A percentile compares a stretch with the other conserved stretches of the same genome.
Conservation (phyloP, 2,113 vertebrate species). For the Mesembrinibis cayennensis region DNA sequence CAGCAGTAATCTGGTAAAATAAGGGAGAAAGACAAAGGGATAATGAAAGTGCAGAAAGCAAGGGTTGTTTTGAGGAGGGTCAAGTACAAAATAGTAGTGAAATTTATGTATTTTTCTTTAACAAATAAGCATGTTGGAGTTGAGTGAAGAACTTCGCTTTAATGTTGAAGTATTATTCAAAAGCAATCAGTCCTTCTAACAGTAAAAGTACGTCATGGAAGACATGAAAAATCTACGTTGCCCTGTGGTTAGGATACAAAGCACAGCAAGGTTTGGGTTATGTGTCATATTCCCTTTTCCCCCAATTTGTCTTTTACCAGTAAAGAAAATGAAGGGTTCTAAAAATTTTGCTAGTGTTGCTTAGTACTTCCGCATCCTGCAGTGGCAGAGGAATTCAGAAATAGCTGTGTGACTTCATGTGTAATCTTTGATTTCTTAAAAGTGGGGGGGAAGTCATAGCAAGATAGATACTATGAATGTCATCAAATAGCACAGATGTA, state of each 20-base stretch:
- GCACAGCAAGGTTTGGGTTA: not conserved
- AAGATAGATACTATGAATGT: not conserved
- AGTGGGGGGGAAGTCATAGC: not conserved
- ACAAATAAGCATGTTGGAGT: not conserved
- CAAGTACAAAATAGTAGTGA: not conserved
- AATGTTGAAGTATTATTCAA: not conserved
- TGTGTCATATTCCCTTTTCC: not conserved
- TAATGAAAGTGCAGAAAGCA: not conserved
- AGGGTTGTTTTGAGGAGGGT: not conserved
- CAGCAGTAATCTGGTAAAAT: not conserved
- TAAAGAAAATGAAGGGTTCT: not conserved
- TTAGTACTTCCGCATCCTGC: not conserved
- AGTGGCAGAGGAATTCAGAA: not conserved
- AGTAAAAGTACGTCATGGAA: not conserved
- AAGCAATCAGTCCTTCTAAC: not conserved
- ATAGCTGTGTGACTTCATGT: not conserved
- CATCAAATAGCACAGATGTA: not conserved
- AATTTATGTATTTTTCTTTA: not conserved
- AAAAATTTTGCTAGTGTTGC: not conserved
- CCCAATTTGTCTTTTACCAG: not conserved
- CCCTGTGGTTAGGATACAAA: not conserved
- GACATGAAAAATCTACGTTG: not conserved
- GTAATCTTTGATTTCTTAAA: not conserved
- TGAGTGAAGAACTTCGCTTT: not conserved
- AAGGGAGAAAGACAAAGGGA: not conserved